These are phyloP conservation scores for Hyphantria cunea DNA, from an alignment of 1,140 invertebrate genomes.

Conservation along the genomic window DNA sequence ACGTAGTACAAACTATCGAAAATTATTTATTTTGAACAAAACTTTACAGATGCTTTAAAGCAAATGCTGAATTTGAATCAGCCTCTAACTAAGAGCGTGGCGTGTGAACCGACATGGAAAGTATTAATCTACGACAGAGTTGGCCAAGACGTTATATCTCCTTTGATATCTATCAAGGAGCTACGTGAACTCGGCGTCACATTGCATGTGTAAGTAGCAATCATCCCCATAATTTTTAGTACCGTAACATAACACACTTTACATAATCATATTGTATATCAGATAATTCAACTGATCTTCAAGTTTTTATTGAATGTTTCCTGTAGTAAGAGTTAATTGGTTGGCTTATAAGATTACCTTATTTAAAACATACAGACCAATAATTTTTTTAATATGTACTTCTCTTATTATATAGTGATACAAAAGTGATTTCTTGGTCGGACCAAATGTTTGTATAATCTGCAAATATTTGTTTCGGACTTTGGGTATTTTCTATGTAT, in stretches of 20 bases:
- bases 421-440: too few species aligned
- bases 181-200: conserved; percentile 98
- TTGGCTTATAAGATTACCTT: too few species aligned
- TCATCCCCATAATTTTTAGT: background rate
- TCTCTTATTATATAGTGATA: too few species aligned
- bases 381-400: too few species aligned
- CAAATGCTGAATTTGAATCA: conserved; percentile 97
- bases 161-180: conserved; percentile 97
- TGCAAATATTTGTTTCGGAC: too few species aligned
- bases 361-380: too few species aligned
- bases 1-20: conserved; percentile 25
- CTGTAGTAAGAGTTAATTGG: too few species aligned
- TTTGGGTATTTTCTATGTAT: too few species aligned
- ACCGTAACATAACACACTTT: too few species aligned
- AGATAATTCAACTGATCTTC: background rate
- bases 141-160: conserved; percentile 99
- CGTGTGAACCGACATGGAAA: conserved; percentile 96
- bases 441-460: too few species aligned
- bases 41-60: conserved; percentile 89
- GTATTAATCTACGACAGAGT: conserved; percentile 97
- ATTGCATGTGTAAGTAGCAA: conserved; percentile 93
- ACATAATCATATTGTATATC: background rate
- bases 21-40: conserved; percentile 29
- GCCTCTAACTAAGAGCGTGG: conserved; percentile 87
- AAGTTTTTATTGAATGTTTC: background rate